Evolutionary conservation across 2,113 vertebrate species (phyloP).

Genomic region (Vulpes ferrilata): DNA sequence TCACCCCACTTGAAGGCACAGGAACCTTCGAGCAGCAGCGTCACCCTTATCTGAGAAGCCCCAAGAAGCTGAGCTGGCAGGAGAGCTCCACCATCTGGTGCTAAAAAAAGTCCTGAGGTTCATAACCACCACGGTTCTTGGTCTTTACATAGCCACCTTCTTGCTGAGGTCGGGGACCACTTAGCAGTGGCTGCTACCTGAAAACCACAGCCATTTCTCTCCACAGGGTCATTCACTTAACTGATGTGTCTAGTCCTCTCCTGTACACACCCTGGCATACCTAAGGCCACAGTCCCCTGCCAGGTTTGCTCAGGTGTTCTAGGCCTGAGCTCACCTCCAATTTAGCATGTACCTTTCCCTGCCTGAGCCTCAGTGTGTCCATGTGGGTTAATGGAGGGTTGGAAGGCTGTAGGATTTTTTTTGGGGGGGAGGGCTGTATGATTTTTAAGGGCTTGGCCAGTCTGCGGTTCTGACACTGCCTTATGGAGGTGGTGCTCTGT

Average conservation of each 20-base stretch:
- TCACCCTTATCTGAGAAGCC: conserved; percentile 4
- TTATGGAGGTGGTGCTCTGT: not conserved
- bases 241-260: not conserved
- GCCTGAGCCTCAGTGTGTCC: not conserved
- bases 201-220: conserved; percentile 36
- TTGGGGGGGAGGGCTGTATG: not conserved
- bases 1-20: not conserved
- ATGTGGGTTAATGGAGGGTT: not conserved
- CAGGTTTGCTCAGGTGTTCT: not conserved
- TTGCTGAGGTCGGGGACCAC: conserved; percentile 50
- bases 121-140: conserved; percentile 64
- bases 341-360: not conserved
- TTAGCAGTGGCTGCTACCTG: conserved; percentile 52
- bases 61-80: conserved; percentile 59
- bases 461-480: not conserved
- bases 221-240: not conserved
- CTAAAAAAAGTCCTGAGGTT: conserved; percentile 71
- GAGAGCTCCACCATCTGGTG: conserved; percentile 75
- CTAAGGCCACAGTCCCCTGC: not conserved
- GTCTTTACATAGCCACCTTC: conserved; percentile 56
- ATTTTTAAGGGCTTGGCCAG: not conserved
- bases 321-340: conserved; percentile 1
- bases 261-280: not conserved
- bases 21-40: conserved; percentile 37
- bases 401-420: not conserved